Conservation (phyloP, 2,888 invertebrate species). For the Drosophila hawaiiensis region DNA sequence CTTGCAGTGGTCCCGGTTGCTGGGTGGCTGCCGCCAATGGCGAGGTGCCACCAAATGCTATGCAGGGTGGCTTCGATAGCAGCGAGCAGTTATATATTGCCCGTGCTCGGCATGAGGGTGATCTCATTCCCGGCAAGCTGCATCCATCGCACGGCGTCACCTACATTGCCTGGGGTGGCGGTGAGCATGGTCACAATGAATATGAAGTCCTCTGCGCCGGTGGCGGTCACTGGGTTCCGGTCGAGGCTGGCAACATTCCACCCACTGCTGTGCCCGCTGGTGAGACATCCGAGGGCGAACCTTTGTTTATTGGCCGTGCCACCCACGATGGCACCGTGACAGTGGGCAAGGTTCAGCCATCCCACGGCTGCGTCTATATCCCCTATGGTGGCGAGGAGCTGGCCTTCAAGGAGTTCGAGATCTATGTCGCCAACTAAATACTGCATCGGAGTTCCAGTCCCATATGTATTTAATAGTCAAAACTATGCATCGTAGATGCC, state of each 20-base stretch:
- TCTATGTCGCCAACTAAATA: slow-evolving; percentile 86
- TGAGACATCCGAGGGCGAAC: slow-evolving; percentile 91
- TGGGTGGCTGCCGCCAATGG: slow-evolving; percentile 88
- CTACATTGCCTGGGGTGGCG: slow-evolving; percentile 92
- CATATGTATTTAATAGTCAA: slow-evolving; percentile 43
- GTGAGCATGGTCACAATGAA: slow-evolving; percentile 88
- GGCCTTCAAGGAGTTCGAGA: slow-evolving; percentile 92
- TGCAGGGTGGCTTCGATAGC: slow-evolving; percentile 88
- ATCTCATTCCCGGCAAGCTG: slow-evolving; percentile 91
- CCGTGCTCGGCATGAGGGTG: slow-evolving; percentile 90
- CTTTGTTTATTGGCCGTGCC: slow-evolving; percentile 91
- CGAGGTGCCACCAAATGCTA: slow-evolving; percentile 90
- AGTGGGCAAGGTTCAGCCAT: slow-evolving; percentile 93
- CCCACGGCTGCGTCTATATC: slow-evolving; percentile 93
- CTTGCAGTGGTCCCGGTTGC: slow-evolving; percentile 84
- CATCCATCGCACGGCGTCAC: slow-evolving; percentile 89
- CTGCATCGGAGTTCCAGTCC: not conserved
- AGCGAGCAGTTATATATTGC: slow-evolving; percentile 88
- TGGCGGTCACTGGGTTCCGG: slow-evolving; percentile 89
- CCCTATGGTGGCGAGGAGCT: slow-evolving; percentile 93
- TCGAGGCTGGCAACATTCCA: slow-evolving; percentile 88
- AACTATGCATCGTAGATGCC: slow-evolving; percentile 43
- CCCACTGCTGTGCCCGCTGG: slow-evolving; percentile 91
- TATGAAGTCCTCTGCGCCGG: slow-evolving; percentile 90
- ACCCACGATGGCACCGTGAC: slow-evolving; percentile 91